phyloP scores from a whole-genome alignment of 1,140 invertebrate genomes.

The Odontomachus brunneus region DNA sequence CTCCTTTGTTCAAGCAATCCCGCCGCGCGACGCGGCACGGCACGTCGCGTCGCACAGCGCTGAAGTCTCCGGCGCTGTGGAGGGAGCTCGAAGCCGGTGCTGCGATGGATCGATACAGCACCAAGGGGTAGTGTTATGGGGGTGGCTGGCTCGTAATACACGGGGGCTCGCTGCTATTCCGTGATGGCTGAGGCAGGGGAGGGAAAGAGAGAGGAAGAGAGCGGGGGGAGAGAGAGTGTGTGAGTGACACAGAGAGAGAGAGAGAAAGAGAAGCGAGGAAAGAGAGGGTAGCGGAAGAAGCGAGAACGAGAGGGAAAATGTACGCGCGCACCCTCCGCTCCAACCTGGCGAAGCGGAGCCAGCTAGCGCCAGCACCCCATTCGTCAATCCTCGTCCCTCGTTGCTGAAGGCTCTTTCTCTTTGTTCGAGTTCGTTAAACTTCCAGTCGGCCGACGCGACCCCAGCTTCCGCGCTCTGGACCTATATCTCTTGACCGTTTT shows the following conservation, averaged over 20 bases:
- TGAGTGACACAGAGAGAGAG: conserved; percentile 49
- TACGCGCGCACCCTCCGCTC: conserved; percentile 59
- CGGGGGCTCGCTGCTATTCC: conserved; percentile 62
- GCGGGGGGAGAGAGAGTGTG: conserved; percentile 45
- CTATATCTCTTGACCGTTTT: conserved; percentile 51
- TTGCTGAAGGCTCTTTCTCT: conserved; percentile 66
- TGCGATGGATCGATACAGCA: conserved; percentile 77
- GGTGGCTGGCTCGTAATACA: conserved; percentile 76
- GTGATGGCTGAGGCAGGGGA: conserved; percentile 51
- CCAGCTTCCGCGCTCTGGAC: conserved; percentile 16
- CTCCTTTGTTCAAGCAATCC: conserved; percentile 69
- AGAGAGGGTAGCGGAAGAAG: conserved; percentile 44
- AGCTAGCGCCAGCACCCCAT: conserved; percentile 67
- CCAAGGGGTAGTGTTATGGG: conserved; percentile 77
- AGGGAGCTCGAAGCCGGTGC: conserved; percentile 65
- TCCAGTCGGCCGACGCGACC: conserved; percentile 61
- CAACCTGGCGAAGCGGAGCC: conserved; percentile 55
- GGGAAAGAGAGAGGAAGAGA: conserved; percentile 41
- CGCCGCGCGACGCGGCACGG: conserved; percentile 46
- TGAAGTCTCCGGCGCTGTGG: conserved; percentile 66
- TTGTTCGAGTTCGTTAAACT: conserved; percentile 78
- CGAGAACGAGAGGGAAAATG: conserved; percentile 59
- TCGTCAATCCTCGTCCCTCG: conserved; percentile 72
- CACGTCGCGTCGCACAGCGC: conserved; percentile 47
- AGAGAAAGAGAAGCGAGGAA: conserved; percentile 42